A percentile compares a stretch with the other conserved stretches of the same genome.
Evolutionary conservation across 2,113 vertebrate species (phyloP).

Genomic region (Gymnarchus niloticus): DNA sequence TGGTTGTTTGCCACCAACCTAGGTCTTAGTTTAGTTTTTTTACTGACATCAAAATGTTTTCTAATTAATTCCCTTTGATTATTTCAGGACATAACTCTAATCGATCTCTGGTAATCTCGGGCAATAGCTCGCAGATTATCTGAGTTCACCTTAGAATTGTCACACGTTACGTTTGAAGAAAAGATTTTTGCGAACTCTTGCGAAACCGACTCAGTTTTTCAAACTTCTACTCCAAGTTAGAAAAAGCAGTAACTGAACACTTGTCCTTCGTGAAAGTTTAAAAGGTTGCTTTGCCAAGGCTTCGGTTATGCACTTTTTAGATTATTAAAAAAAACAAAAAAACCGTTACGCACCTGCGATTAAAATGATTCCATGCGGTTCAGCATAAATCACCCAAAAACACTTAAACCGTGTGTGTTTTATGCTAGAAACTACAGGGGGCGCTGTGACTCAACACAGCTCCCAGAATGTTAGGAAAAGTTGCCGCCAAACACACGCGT

Average conservation of each 20-base stretch:
- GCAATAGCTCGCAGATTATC: no score
- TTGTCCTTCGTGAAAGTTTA: no score
- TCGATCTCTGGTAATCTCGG: no score
- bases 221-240: neutral
- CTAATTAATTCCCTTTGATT: no score
- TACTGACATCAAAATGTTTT: no score
- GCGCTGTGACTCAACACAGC: neutral
- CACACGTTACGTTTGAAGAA: neutral
- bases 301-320: neutral
- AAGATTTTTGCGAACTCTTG: neutral
- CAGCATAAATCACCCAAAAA: neutral
- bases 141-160: no score
- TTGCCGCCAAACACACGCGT: neutral
- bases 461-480: no score
- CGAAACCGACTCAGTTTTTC: neutral
- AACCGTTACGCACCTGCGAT: neutral
- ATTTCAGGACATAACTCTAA: no score
- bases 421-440: neutral
- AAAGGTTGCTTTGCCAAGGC: neutral
- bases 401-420: neutral
- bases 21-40: no score
- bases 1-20: neutral
- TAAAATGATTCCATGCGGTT: neutral
- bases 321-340: no score
- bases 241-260: no score